Evolutionary conservation across 2,888 invertebrate species (phyloP).

Genomic region (Merodon equestris): DNA sequence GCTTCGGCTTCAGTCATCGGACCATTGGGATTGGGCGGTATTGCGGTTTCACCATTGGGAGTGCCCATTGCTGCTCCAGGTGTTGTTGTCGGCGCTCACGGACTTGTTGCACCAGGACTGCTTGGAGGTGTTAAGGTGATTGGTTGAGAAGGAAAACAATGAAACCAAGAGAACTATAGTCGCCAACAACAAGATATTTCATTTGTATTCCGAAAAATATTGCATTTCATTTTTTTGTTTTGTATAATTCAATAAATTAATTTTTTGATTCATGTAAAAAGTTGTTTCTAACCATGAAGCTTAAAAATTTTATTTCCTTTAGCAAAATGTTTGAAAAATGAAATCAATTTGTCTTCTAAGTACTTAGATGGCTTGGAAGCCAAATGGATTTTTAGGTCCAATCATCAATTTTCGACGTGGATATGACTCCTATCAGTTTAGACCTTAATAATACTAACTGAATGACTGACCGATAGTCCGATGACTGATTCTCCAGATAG

Average conservation of each 20-base stretch:
- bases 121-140: slow-evolving; percentile 48
- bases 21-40: slow-evolving; percentile 46
- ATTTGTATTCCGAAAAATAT: slow-evolving; percentile 2
- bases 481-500: too few species aligned
- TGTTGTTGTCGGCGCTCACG: slow-evolving; percentile 50
- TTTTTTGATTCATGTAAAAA: slow-evolving; percentile 8
- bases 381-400: too few species aligned
- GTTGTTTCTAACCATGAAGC: not conserved
- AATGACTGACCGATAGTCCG: too few species aligned
- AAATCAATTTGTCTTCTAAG: too few species aligned
- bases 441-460: too few species aligned
- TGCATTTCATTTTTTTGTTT: slow-evolving; percentile 15
- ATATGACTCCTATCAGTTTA: too few species aligned
- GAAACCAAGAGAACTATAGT: not conserved
- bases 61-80: slow-evolving; percentile 49
- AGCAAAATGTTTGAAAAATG: too few species aligned
- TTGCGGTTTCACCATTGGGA: slow-evolving; percentile 49
- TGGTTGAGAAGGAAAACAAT: slow-evolving; percentile 33
- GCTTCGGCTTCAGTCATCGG: slow-evolving; percentile 62
- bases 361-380: too few species aligned
- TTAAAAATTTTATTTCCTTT: too few species aligned
- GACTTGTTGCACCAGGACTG: slow-evolving; percentile 47
- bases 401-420: too few species aligned
- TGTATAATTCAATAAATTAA: slow-evolving; percentile 40
- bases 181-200: not conserved